Evolutionary conservation across 1,140 invertebrate genomes (phyloP).

Genomic region (Heliconius melpomene): DNA sequence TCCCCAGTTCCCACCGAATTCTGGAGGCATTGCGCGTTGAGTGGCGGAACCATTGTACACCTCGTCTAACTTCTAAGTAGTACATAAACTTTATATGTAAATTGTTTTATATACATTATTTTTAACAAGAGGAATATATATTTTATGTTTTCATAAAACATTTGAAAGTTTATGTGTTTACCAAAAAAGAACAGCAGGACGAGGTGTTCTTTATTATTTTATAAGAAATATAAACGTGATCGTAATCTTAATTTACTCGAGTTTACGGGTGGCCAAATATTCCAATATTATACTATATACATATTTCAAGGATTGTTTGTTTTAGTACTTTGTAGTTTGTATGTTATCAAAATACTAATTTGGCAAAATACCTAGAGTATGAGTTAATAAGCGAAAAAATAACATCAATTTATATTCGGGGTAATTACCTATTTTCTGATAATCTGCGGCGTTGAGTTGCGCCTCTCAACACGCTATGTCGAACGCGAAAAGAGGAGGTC

Average conservation of each 20-base stretch:
- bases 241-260: neutral
- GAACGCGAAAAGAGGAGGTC: neutral
- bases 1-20: too few relatives aligned
- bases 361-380: neutral
- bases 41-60: too few relatives aligned
- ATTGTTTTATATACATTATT: too few relatives aligned
- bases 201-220: slow-evolving; percentile 13
- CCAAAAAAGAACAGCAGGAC: neutral
- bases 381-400: too few relatives aligned
- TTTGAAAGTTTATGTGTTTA: neutral
- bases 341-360: slow-evolving; percentile 6
- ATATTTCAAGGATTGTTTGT: neutral
- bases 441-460: too few relatives aligned
- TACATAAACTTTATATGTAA: too few relatives aligned
- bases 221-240: slow-evolving; percentile 13
- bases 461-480: too few relatives aligned
- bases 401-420: too few relatives aligned
- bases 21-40: too few relatives aligned
- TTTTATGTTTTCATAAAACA: neutral
- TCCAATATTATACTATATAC: neutral
- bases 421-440: too few relatives aligned
- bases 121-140: too few relatives aligned
- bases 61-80: too few relatives aligned
- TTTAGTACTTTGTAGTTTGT: neutral
- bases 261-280: slow-evolving; percentile 7